A percentile compares a stretch with the other conserved stretches of the same genome.
These are phyloP conservation scores for Aphidius ervi DNA, from an alignment of 1,140 invertebrate genomes.

Conservation along the genomic window DNA sequence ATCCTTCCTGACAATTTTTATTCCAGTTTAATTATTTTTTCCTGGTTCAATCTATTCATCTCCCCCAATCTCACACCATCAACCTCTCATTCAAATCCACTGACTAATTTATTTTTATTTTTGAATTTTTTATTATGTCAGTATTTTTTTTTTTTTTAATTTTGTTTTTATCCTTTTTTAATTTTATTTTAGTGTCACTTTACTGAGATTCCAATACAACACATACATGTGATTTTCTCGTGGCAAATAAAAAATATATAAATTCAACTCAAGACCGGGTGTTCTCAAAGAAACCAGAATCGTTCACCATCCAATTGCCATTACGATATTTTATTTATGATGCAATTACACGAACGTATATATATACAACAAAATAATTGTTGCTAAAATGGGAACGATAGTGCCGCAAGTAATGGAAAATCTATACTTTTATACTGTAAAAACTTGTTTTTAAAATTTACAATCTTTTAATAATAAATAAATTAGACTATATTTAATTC, in stretches of 20 bases:
- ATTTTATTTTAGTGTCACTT: not conserved
- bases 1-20: not conserved
- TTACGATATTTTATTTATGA: constrained; percentile 38
- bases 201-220: too few relatives aligned
- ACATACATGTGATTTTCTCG: not conserved
- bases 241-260: constrained; percentile 5
- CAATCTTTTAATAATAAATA: too few relatives aligned
- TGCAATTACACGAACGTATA: constrained; percentile 26
- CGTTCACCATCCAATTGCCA: constrained; percentile 23
- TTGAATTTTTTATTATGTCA: too few relatives aligned
- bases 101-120: too few relatives aligned
- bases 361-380: constrained; percentile 7
- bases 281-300: constrained; percentile 16
- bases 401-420: constrained; percentile 7
- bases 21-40: not conserved
- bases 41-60: too few relatives aligned
- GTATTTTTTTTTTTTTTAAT: not conserved
- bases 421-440: too few relatives aligned
- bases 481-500: too few relatives aligned
- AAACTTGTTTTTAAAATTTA: too few relatives aligned
- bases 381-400: too few relatives aligned
- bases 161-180: constrained; percentile 12
- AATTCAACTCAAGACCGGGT: constrained; percentile 4
- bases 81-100: too few relatives aligned
- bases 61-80: too few relatives aligned